Conservation (phyloP, 2,888 invertebrate species). For the Apamea epomidion region DNA sequence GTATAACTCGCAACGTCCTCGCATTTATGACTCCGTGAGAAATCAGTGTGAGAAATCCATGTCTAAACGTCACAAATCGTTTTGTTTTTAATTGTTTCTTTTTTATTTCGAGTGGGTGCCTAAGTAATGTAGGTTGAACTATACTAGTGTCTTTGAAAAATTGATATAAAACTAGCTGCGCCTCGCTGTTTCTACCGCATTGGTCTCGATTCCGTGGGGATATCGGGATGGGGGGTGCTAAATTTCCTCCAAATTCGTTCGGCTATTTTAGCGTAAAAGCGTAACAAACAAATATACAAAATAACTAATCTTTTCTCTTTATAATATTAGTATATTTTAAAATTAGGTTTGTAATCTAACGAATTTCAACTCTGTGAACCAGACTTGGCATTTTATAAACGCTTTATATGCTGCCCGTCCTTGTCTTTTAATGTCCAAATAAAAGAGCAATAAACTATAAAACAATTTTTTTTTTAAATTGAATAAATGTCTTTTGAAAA, state of each 20-base stretch:
- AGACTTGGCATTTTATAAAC: not conserved
- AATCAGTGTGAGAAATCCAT: slow-evolving; percentile 36
- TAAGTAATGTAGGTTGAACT: not conserved
- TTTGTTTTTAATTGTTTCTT: slow-evolving; percentile 9
- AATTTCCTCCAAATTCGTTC: too few species aligned
- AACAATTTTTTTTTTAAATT: not conserved
- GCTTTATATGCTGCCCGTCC: not conserved
- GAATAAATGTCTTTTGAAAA: not conserved
- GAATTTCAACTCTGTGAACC: not conserved
- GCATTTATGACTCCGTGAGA: slow-evolving; percentile 40
- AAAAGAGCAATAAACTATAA: not conserved
- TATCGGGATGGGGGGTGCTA: not conserved
- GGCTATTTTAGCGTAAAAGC: not conserved
- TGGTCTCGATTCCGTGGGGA: too few species aligned
- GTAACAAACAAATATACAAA: not conserved
- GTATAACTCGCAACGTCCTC: slow-evolving; percentile 27
- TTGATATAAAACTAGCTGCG: not conserved
- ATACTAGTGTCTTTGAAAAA: not conserved
- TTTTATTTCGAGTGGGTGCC: not conserved
- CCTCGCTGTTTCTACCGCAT: not conserved
- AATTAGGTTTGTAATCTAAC: not conserved
- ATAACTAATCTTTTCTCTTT: not conserved
- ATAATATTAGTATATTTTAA: too few species aligned
- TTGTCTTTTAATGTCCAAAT: not conserved
- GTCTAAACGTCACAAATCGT: slow-evolving; percentile 18